These are phyloP conservation scores for Selene dorsalis DNA, from an alignment of 2,797 vertebrate genomes.

Conservation along the genomic window DNA sequence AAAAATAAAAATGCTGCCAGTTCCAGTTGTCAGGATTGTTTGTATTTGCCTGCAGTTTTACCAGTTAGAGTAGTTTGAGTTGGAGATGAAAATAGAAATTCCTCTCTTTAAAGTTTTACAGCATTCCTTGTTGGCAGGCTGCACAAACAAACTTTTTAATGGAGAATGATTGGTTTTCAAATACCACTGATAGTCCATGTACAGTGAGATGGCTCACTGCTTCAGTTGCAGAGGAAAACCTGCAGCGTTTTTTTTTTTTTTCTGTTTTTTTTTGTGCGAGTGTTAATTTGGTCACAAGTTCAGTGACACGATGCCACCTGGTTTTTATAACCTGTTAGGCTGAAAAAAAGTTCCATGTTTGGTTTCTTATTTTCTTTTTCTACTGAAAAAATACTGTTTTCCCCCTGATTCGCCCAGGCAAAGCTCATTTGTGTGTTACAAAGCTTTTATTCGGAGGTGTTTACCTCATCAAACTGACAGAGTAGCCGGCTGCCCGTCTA, in stretches of 20 bases:
- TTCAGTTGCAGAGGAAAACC: background rate
- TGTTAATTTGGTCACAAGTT: background rate
- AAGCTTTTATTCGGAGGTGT: constrained; percentile 55
- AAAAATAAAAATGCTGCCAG: background rate
- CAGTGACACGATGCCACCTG: background rate
- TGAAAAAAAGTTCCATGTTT: constrained; percentile 3
- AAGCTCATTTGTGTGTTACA: constrained; percentile 42
- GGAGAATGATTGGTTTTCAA: background rate
- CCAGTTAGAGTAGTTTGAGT: background rate
- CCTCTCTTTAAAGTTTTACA: too few species aligned
- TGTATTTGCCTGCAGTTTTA: background rate
- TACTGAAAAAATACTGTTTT: constrained; percentile 10
- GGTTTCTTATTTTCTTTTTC: constrained; percentile 22
- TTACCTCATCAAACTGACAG: constrained; percentile 67
- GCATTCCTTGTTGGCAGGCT: background rate
- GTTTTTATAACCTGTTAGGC: background rate
- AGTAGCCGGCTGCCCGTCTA: constrained; percentile 63
- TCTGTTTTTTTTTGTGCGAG: background rate
- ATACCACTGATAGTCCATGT: background rate
- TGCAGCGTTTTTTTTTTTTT: background rate
- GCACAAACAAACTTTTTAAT: background rate
- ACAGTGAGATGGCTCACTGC: background rate
- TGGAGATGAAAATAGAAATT: background rate
- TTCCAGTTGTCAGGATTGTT: background rate
- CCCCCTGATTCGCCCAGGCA: background rate